These are phyloP conservation scores for Coronaproctus castanopsis DNA, from an alignment of 2,888 invertebrate species.

Conservation along the genomic window DNA sequence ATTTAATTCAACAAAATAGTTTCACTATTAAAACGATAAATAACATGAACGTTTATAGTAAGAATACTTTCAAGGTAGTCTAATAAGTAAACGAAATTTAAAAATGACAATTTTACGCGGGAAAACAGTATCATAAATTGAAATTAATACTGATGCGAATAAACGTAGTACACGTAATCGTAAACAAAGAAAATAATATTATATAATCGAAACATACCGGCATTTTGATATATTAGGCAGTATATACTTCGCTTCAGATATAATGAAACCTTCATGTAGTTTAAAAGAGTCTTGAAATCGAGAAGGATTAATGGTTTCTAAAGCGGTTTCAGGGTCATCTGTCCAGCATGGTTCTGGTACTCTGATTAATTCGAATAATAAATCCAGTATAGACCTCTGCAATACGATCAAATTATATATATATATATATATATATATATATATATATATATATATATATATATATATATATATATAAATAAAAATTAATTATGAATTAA, in stretches of 20 bases:
- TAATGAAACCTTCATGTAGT: slow-evolving; percentile 82
- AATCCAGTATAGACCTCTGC: slow-evolving; percentile 76
- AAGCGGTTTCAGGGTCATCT: slow-evolving; percentile 70
- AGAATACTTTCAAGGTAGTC: no score
- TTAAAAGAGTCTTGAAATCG: slow-evolving; percentile 58
- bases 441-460: neutral
- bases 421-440: slow-evolving; percentile 1
- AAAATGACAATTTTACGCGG: no score
- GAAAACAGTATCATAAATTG: no score
- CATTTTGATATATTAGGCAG: slow-evolving; percentile 65
- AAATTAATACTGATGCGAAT: no score
- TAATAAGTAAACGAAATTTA: no score
- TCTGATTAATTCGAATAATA: slow-evolving; percentile 73
- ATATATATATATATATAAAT: no score
- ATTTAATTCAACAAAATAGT: no score
- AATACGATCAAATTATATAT: slow-evolving; percentile 6
- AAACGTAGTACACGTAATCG: no score
- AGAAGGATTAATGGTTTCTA: slow-evolving; percentile 72
- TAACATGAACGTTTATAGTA: no score
- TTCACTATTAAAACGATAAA: no score
- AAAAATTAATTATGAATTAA: neutral
- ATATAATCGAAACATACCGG: no score
- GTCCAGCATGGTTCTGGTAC: slow-evolving; percentile 73
- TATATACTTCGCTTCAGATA: slow-evolving; percentile 67
- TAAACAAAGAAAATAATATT: no score